These are phyloP conservation scores for Notiomystis cincta DNA, from an alignment of 2,113 vertebrate species.

Conservation along the genomic window DNA sequence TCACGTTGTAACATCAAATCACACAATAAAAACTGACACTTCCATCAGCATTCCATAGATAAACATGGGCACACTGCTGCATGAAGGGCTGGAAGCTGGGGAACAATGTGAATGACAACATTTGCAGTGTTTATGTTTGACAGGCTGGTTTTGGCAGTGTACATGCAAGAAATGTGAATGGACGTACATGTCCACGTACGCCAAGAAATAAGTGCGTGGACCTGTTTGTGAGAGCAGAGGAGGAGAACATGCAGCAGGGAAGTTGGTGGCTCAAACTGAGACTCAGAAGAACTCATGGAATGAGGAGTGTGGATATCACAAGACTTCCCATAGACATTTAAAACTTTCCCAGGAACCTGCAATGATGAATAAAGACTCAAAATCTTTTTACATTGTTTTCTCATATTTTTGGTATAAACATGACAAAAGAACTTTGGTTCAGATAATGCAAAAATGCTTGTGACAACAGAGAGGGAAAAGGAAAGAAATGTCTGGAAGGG, in stretches of 20 bases:
- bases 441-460: neutral
- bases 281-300: neutral
- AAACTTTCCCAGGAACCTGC: neutral
- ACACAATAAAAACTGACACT: neutral
- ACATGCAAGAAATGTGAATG: too few relatives aligned
- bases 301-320: neutral
- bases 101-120: neutral
- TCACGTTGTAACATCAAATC: neutral
- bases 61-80: neutral
- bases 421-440: neutral
- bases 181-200: too few relatives aligned
- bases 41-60: neutral
- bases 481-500: neutral
- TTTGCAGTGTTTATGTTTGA: neutral
- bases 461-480: neutral
- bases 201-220: neutral
- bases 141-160: neutral
- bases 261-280: neutral
- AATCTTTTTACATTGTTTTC: neutral
- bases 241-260: neutral
- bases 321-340: neutral
- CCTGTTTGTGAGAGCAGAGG: neutral
- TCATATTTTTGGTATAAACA: neutral
- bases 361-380: neutral
- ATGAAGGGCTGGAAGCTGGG: fast-evolving